These are phyloP conservation scores for Knipowitschia caucasica DNA, from an alignment of 2,797 vertebrate genomes.

Conservation along the genomic window DNA sequence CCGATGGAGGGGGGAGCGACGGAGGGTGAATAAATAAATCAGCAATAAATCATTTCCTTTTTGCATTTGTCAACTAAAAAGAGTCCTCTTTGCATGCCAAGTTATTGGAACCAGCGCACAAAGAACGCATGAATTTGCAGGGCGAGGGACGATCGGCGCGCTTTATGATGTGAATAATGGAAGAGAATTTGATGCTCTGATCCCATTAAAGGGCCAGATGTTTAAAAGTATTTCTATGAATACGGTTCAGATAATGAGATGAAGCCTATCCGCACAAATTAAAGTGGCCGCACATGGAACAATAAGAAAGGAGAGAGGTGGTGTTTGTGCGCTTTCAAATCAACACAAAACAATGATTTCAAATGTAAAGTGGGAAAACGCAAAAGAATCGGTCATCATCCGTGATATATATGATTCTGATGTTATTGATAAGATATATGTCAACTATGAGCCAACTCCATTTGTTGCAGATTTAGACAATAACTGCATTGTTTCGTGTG, in stretches of 20 bases:
- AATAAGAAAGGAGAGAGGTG: slow-evolving; percentile 28
- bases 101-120: slow-evolving; percentile 75
- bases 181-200: slow-evolving; percentile 67
- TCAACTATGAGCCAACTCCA: not conserved
- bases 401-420: too few species aligned
- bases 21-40: slow-evolving; percentile 76
- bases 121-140: slow-evolving; percentile 74
- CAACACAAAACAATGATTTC: slow-evolving; percentile 13
- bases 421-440: not conserved
- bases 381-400: too few species aligned
- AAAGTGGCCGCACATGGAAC: slow-evolving; percentile 32
- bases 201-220: slow-evolving; percentile 75
- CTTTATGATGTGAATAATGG: slow-evolving; percentile 76
- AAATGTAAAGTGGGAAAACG: slow-evolving; percentile 2
- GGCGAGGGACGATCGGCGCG: slow-evolving; percentile 64
- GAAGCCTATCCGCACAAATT: slow-evolving; percentile 32
- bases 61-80: slow-evolving; percentile 79
- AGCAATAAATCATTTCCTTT: slow-evolving; percentile 80
- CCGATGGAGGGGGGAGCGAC: slow-evolving; percentile 45
- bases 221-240: slow-evolving; percentile 70
- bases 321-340: slow-evolving; percentile 19
- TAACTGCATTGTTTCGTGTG: slow-evolving; percentile 8
- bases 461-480: not conserved
- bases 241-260: slow-evolving; percentile 66
- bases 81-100: slow-evolving; percentile 75